Evolutionary conservation across 2,888 invertebrate genomes (phyloP).

Genomic region (Nyleta sp.): DNA sequence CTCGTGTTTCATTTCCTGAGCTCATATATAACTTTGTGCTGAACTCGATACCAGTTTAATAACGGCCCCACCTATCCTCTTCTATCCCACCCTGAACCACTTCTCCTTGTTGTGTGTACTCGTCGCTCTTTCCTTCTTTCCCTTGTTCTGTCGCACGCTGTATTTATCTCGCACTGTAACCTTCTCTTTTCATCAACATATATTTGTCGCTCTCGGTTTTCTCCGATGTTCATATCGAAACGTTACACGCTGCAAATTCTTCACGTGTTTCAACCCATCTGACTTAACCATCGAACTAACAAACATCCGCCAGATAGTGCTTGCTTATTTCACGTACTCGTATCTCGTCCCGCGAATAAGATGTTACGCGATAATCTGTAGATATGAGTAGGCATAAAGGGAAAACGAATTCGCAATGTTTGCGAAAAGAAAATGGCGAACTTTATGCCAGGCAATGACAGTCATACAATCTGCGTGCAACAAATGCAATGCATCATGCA

Average conservation of each 20-base stretch:
- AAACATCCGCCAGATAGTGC: constrained; percentile 36
- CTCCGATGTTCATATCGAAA: constrained; percentile 58
- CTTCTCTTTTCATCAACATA: constrained; percentile 62
- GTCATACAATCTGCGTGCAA: neutral
- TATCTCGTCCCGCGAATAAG: constrained; percentile 30
- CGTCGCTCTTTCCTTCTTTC: constrained; percentile 62
- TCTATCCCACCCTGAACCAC: constrained; percentile 78
- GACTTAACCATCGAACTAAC: constrained; percentile 43
- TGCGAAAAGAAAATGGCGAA: neutral
- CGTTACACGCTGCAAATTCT: constrained; percentile 57
- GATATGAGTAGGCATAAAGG: neutral
- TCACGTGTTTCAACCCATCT: constrained; percentile 49
- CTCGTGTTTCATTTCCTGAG: constrained; percentile 83
- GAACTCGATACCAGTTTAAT: constrained; percentile 83
- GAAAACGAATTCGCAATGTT: neutral
- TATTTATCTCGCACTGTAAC: constrained; percentile 53
- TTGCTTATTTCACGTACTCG: constrained; percentile 22
- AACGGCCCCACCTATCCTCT: constrained; percentile 81
- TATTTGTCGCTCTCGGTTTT: constrained; percentile 50
- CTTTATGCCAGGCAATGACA: no score
- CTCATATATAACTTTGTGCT: constrained; percentile 83
- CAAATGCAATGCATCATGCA: no score
- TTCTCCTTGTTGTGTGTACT: constrained; percentile 72
- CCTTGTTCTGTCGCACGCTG: constrained; percentile 52
- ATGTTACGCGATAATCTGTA: constrained; percentile 36